phyloP scores from a whole-genome alignment of 2,113 vertebrate genomes.

The Delphinapterus leucas region DNA sequence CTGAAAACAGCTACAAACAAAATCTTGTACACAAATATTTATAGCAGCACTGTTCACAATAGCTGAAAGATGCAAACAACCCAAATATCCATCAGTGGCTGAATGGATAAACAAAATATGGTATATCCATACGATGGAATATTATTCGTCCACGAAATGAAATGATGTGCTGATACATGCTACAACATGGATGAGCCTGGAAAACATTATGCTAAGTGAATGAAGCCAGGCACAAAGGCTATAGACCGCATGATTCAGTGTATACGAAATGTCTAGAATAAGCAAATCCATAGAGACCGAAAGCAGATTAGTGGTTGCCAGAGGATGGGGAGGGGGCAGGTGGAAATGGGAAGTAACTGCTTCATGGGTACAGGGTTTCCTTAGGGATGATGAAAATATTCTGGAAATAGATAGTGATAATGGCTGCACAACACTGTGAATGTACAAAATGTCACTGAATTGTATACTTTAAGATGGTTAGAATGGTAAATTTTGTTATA shows the following conservation, averaged over 20 bases:
- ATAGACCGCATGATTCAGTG: not conserved
- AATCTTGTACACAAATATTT: not conserved
- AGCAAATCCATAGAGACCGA: not conserved
- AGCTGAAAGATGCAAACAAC: not conserved
- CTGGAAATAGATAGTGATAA: not conserved
- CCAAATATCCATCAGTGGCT: not conserved
- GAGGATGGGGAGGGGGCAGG: not conserved
- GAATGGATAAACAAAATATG: not conserved
- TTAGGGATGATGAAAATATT: not conserved
- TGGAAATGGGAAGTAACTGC: not conserved
- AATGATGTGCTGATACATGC: not conserved
- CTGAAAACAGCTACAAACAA: not conserved
- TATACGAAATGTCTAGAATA: not conserved
- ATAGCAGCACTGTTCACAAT: not conserved
- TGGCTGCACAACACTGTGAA: not conserved
- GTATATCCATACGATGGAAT: not conserved
- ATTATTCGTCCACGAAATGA: not conserved
- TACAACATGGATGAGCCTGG: not conserved
- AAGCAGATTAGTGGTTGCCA: not conserved
- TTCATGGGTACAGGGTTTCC: not conserved
- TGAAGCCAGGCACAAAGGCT: not conserved
- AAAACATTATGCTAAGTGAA: not conserved
- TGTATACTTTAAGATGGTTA: not conserved
- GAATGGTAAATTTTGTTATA: not conserved
- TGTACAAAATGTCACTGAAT: not conserved